These are phyloP conservation scores for Drosophila fungiperda DNA, from an alignment of 2,888 invertebrate genomes.

Conservation along the genomic window DNA sequence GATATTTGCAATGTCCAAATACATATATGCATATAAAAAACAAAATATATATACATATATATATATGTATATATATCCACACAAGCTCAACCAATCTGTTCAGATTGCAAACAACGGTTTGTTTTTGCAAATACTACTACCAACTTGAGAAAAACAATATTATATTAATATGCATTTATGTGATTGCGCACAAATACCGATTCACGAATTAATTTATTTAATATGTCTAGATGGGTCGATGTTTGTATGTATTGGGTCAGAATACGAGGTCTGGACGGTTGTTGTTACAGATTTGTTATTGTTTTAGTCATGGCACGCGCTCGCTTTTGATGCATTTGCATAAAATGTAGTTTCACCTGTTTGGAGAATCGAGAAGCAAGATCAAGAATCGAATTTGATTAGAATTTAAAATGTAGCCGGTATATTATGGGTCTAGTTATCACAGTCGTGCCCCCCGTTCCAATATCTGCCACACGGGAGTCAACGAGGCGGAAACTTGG, in stretches of 20 bases:
- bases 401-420: conserved; percentile 15
- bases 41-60: neutral
- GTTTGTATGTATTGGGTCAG: conserved; percentile 7
- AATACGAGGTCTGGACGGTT: conserved; percentile 31
- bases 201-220: conserved; percentile 33
- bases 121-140: neutral
- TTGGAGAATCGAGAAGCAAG: conserved; percentile 52
- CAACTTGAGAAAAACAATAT: conserved; percentile 13
- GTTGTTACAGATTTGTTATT: conserved; percentile 50
- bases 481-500: conserved; percentile 23
- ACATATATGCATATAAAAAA: conserved; percentile 1
- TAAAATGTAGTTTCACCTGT: conserved; percentile 81
- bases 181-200: conserved; percentile 6
- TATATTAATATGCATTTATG: conserved; percentile 13
- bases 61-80: neutral
- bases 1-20: conserved; percentile 5
- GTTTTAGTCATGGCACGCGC: conserved; percentile 42
- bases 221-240: conserved; percentile 15
- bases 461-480: conserved; percentile 1
- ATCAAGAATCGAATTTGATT: conserved; percentile 43
- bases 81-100: conserved; percentile 1
- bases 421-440: conserved; percentile 22
- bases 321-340: conserved; percentile 69
- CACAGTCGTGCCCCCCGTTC: neutral
- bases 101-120: neutral